Base-by-base conservation (phyloP, 2,888 invertebrate species). In the Coleophora deauratella region DNA sequence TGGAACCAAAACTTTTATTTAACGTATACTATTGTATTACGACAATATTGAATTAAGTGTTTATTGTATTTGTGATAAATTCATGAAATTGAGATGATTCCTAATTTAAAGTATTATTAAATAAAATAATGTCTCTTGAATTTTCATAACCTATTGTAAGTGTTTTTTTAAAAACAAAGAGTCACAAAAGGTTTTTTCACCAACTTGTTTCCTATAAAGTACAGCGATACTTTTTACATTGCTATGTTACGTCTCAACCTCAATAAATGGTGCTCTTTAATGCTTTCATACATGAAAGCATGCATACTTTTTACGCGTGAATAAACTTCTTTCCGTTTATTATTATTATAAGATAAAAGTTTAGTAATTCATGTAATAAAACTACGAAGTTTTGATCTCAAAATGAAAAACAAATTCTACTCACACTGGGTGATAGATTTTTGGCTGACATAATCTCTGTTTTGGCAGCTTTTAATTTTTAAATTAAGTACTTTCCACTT, bases 241-340 rank as follows among this genome's bases (percentile, higher is more conserved):
- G n/a, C n/a, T n/a, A n/a, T n/a, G n/a, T n/a, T n/a, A n/a, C n/a
- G n/a, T n/a, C 21, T 21, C 46, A 46, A 49, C 47, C 52, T 52
- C 46, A 45, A 37, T 38, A n/a, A 39, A 49, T 43, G 49, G 52
- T 55, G 55, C 53, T 54, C 49, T 52, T 48, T 48, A 47, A 36
- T 47, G 42, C 40, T 42, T 35, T 21, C 21, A 21, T 21, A 21
- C 21, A 21, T 6, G 6, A 4, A 21, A 21, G 21, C 21, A 21
- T 21, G 38, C 44, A 35, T 40, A 27, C 27, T 41, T 46, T 45
- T 27, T 40, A 45, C 43, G 32, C 37, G 38, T 32, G 42, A 42
- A 30, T 37, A 42, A n/a, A 35, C 37, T 33, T 35, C 45, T 45
- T 40, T 10, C 32, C 11, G 15, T 28, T 38, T 38, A 10, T 38